Base-by-base conservation (phyloP, 2,888 invertebrate genomes). In the Anaspis maculata region DNA sequence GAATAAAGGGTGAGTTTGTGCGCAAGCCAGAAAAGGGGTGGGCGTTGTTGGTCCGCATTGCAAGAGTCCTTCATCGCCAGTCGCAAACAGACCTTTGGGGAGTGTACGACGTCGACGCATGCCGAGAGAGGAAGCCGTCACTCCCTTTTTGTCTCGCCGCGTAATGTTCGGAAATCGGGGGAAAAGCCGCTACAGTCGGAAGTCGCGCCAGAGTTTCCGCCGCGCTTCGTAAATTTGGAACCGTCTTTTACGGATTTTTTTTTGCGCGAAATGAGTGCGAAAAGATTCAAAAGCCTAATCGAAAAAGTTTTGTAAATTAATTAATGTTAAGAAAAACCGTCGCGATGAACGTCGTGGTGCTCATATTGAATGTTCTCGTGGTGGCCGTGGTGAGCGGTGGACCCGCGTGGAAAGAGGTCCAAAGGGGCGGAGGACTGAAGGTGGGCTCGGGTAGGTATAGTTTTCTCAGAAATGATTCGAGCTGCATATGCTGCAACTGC, bases 341-440 rank as follows among this genome's bases (percentile, higher is more conserved):
- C 24, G 15, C 36, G 32, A 63, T 62, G 61, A 52, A 56, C 44
- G 49, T 55, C 32, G 54, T 58, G 34, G 55, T 57, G 35, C 53
- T 63, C 21, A 48, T 61, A 26, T 44, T 62, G 36, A 63, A 59
- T 38, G 49, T 60, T 32, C 44, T 63, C 25, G 59, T 64, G 25
- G 62, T 59, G 29, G 51, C 52, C 23, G 65, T 61, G 15, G 65
- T 65, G 13, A 64, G 64, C 47, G 65, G 62, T 3, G 64, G 64
- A 5, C 64, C 64, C 3, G 63, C 63, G 22, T 66, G 65, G 65
- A 63, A 61, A 32, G 62, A 61, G 25, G 53, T 62, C n/a, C 63
- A 63, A 35, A 49, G 66, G 25, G 65, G 65, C 5, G 48, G 57
- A 15, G 65, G 65, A 7, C 39, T 64, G 15, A 63, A 61, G 46